Percentiles rank a stretch among this genome's conserved stretches.
phyloP scores from a whole-genome alignment of 2,888 invertebrate genomes.

The Drosophila greeni region DNA sequence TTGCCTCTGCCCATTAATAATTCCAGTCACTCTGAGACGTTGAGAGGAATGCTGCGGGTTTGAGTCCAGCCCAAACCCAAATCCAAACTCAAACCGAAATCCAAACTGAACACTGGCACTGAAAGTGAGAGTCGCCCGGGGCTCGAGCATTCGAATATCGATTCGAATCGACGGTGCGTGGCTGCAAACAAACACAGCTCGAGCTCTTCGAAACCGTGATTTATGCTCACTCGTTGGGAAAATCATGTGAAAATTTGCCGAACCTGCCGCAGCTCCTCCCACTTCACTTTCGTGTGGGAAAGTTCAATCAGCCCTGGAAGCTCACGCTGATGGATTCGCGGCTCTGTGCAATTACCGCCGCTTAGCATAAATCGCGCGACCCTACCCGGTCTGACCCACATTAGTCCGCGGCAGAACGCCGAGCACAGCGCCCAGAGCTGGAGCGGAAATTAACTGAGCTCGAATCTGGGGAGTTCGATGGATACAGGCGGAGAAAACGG shows the following conservation, averaged over 20 bases:
- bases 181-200: slow-evolving; percentile 21
- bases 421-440: slow-evolving; percentile 47
- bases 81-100: slow-evolving; percentile 1
- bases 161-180: slow-evolving; percentile 53
- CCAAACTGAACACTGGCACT: slow-evolving; percentile 1
- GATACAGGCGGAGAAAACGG: slow-evolving; percentile 15
- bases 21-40: slow-evolving; percentile 24
- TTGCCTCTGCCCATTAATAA: slow-evolving; percentile 54
- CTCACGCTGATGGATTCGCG: slow-evolving; percentile 39
- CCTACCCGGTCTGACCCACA: slow-evolving; percentile 59
- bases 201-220: slow-evolving; percentile 50
- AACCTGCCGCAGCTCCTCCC: slow-evolving; percentile 33
- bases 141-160: slow-evolving; percentile 40
- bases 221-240: slow-evolving; percentile 48
- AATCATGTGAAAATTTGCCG: slow-evolving; percentile 56
- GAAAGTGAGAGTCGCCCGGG: slow-evolving; percentile 57
- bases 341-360: slow-evolving; percentile 50
- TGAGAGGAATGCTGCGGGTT: slow-evolving; percentile 63
- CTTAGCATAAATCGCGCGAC: slow-evolving; percentile 47
- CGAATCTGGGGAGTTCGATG: slow-evolving; percentile 26
- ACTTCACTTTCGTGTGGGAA: slow-evolving; percentile 64
- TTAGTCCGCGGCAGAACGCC: slow-evolving; percentile 56
- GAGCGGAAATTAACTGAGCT: slow-evolving; percentile 62
- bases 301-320: slow-evolving; percentile 40
- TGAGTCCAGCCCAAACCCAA: slow-evolving; percentile 3